Percentiles rank a stretch among this genome's conserved stretches.
Evolutionary conservation across 2,797 vertebrate species (phyloP).

Genomic region (Clarias platycephalus): DNA sequence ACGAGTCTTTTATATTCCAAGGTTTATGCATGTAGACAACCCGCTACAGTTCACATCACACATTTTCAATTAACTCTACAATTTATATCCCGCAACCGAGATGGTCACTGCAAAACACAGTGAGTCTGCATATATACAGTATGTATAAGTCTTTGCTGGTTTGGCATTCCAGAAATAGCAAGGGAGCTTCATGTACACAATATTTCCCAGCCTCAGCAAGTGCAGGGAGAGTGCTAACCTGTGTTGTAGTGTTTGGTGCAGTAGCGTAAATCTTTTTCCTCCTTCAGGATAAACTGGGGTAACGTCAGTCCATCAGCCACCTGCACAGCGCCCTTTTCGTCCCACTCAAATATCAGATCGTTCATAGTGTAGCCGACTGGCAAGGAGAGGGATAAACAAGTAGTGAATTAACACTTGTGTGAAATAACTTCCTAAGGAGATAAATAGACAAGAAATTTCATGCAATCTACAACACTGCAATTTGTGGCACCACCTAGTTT

Average conservation of each 20-base stretch:
- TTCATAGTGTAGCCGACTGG: constrained; percentile 99
- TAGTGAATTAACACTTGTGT: not conserved
- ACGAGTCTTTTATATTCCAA: not conserved
- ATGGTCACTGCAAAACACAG: not conserved
- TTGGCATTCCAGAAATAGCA: constrained; percentile 35
- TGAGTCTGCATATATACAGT: constrained; percentile 5
- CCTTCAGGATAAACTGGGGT: constrained; percentile 96
- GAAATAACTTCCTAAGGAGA: not conserved
- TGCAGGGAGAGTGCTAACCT: constrained; percentile 74
- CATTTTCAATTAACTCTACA: not conserved
- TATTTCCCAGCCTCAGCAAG: constrained; percentile 30
- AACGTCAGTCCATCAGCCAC: constrained; percentile 92
- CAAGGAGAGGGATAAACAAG: constrained; percentile 29
- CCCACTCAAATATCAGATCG: constrained; percentile 98
- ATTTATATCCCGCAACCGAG: not conserved
- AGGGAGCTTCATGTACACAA: constrained; percentile 35
- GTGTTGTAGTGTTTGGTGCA: constrained; percentile 99
- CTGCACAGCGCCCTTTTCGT: constrained; percentile 94
- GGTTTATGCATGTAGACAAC: not conserved
- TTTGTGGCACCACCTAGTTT: not conserved
- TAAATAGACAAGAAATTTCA: not conserved
- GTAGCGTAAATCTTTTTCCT: constrained; percentile 96
- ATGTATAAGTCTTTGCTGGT: constrained; percentile 24
- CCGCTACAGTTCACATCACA: not conserved
- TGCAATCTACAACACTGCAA: not conserved